phyloP scores from a whole-genome alignment of 2,888 invertebrate genomes.

The Zygothrica quintamaculata region DNA sequence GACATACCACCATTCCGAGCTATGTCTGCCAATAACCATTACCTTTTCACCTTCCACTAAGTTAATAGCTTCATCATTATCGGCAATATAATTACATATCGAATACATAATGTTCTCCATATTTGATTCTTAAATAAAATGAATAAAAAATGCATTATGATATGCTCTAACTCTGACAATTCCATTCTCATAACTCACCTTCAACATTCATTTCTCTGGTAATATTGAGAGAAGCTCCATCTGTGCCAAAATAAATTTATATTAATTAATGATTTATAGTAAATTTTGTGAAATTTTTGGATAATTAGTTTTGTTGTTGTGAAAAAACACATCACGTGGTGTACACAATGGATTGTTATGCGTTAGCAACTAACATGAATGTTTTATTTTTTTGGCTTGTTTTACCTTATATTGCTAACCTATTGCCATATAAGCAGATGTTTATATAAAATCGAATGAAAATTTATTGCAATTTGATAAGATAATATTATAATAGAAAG shows the following conservation, averaged over 20 bases:
- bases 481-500: constrained; percentile 10
- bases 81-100: constrained; percentile 93
- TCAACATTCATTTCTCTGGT: constrained; percentile 88
- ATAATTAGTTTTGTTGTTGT: constrained; percentile 6
- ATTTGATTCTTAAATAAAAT: constrained; percentile 75
- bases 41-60: constrained; percentile 95
- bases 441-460: constrained; percentile 41
- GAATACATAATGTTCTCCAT: constrained; percentile 93
- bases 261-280: constrained; percentile 7
- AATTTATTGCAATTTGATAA: constrained; percentile 35
- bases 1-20: constrained; percentile 97
- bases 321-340: constrained; percentile 10
- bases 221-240: constrained; percentile 90
- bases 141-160: background rate
- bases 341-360: constrained; percentile 50
- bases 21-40: constrained; percentile 92
- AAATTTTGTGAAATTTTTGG: background rate
- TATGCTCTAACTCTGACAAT: too few species aligned
- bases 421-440: constrained; percentile 85
- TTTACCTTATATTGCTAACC: constrained; percentile 83
- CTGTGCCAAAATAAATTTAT: constrained; percentile 84
- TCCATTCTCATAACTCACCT: too few species aligned
- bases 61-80: constrained; percentile 94
- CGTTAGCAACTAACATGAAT: constrained; percentile 76
- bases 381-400: constrained; percentile 44